Evolutionary conservation across 2,888 invertebrate species (phyloP).

Genomic region (Notodonta ziczac): DNA sequence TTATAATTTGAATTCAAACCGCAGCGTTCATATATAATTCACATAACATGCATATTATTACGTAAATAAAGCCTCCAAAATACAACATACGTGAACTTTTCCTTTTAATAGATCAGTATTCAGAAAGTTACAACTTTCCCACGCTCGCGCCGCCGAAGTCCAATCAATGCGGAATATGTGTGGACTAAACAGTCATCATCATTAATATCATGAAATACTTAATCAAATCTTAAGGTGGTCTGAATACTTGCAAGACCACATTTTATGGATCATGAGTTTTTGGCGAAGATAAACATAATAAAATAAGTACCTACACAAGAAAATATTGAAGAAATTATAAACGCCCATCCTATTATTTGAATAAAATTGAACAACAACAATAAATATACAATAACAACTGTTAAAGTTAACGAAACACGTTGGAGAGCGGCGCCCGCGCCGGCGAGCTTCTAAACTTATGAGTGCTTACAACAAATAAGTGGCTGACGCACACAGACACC

Average conservation of each 20-base stretch:
- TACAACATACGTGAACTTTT: slow-evolving; percentile 58
- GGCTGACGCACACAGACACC: slow-evolving; percentile 41
- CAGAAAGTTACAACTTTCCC: slow-evolving; percentile 73
- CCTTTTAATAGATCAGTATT: slow-evolving; percentile 77
- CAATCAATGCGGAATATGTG: slow-evolving; percentile 42
- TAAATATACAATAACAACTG: slow-evolving; percentile 67
- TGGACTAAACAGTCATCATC: slow-evolving; percentile 41
- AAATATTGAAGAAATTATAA: slow-evolving; percentile 29
- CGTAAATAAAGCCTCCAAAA: slow-evolving; percentile 55
- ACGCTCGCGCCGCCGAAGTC: slow-evolving; percentile 35
- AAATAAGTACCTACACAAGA: slow-evolving; percentile 17
- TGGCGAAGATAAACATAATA: background rate
- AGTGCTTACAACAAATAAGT: slow-evolving; percentile 57
- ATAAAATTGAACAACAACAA: slow-evolving; percentile 50
- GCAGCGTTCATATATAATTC: slow-evolving; percentile 37
- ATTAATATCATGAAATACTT: slow-evolving; percentile 22
- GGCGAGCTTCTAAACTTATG: slow-evolving; percentile 65
- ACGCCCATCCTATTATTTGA: slow-evolving; percentile 30
- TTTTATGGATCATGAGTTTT: background rate
- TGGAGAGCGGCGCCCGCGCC: slow-evolving; percentile 53
- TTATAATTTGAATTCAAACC: slow-evolving; percentile 38
- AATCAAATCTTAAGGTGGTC: slow-evolving; percentile 17
- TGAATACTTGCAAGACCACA: background rate
- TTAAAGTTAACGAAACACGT: slow-evolving; percentile 66
- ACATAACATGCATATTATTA: slow-evolving; percentile 49